Evolutionary conservation across 2,888 invertebrate species (phyloP).

Genomic region (Thelaira solivaga): DNA sequence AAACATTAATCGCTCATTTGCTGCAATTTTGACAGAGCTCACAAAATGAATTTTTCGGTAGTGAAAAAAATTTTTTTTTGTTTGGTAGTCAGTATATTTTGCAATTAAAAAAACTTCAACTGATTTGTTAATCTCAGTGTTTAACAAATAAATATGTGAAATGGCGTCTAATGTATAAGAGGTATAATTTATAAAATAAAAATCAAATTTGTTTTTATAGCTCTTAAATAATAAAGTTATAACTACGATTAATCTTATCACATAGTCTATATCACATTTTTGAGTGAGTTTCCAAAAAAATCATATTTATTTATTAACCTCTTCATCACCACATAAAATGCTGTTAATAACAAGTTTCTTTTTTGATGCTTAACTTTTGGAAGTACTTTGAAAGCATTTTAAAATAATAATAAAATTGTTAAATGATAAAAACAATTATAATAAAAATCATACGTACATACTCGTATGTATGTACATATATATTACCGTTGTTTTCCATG

Average conservation of each 20-base stretch:
- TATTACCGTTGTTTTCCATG: background rate
- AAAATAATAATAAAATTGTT: background rate
- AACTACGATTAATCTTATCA: conserved; percentile 5
- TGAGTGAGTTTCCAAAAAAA: too few relatives aligned
- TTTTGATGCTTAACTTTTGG: conserved; percentile 10
- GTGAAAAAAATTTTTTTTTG: too few relatives aligned
- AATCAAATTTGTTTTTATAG: background rate
- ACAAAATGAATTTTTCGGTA: too few relatives aligned
- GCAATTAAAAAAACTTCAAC: too few relatives aligned
- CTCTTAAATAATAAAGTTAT: background rate
- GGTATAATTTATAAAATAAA: too few relatives aligned
- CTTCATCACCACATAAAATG: background rate
- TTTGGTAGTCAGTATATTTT: too few relatives aligned
- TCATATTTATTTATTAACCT: background rate
- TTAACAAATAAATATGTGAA: too few relatives aligned
- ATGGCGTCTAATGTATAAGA: background rate
- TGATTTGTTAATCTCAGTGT: too few relatives aligned
- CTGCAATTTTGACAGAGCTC: background rate
- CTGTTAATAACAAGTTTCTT: background rate
- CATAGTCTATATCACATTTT: background rate
- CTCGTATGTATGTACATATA: too few relatives aligned
- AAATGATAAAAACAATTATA: background rate
- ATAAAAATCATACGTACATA: too few relatives aligned
- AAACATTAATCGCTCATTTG: background rate
- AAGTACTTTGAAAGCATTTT: background rate